Evolutionary conservation across 2,797 vertebrate species (phyloP).

Genomic region (Podarcis siculus): DNA sequence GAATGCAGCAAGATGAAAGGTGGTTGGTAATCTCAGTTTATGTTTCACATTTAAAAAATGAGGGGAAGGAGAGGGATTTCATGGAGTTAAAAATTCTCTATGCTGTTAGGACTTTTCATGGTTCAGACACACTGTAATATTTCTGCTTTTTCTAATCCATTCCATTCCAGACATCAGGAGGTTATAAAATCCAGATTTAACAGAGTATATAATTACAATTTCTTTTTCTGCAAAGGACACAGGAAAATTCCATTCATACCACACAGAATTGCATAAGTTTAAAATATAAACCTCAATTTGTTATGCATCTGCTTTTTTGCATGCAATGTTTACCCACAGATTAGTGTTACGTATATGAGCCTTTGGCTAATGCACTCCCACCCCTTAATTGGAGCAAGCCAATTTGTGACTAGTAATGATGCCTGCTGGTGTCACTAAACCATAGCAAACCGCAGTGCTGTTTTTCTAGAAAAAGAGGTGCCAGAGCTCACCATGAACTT

Average conservation of each 20-base stretch:
- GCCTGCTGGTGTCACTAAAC: not conserved
- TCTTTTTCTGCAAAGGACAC: not conserved
- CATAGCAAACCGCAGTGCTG: too few relatives aligned
- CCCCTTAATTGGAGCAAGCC: not conserved
- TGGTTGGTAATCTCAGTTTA: not conserved
- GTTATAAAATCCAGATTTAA: not conserved
- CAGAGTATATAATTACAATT: not conserved
- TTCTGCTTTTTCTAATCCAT: not conserved
- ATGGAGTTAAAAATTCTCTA: not conserved
- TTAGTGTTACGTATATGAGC: not conserved
- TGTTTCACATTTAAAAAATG: not conserved
- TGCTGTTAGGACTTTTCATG: not conserved
- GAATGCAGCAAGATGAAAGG: not conserved
- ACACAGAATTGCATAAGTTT: not conserved
- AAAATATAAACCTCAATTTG: not conserved
- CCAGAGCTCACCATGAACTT: too few relatives aligned
- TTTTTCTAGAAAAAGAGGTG: too few relatives aligned
- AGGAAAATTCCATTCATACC: not conserved
- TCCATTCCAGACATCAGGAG: not conserved
- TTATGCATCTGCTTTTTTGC: not conserved
- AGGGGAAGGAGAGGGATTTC: not conserved
- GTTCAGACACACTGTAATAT: not conserved
- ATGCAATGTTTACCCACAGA: too few relatives aligned
- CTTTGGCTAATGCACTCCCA: not conserved
- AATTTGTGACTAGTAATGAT: not conserved